phyloP scores from a whole-genome alignment of 2,888 invertebrate species.

The Phyllotreta cruciferae region DNA sequence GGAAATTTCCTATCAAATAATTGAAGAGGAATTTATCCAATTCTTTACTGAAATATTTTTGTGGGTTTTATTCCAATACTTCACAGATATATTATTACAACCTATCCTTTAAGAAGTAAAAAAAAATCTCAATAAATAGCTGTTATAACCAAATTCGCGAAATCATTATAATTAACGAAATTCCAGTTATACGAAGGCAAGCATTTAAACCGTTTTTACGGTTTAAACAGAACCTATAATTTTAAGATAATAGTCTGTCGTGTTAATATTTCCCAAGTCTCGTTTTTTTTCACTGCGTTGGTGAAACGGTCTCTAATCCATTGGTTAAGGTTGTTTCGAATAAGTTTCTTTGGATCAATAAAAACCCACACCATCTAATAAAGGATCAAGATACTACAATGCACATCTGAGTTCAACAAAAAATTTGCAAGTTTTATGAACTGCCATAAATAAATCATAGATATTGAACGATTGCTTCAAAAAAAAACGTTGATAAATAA shows the following conservation, averaged over 20 bases:
- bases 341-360: neutral
- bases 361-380: neutral
- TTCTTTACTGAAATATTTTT: no score
- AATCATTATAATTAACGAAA: conserved; percentile 13
- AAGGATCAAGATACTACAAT: no score
- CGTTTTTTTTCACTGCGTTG: neutral
- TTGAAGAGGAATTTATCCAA: no score
- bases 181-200: conserved; percentile 11
- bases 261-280: conserved; percentile 6
- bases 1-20: no score
- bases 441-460: no score
- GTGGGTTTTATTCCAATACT: no score
- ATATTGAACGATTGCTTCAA: no score
- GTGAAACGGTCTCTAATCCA: neutral
- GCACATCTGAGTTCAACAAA: no score
- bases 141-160: conserved; percentile 7
- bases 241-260: conserved; percentile 8
- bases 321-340: neutral
- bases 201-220: conserved; percentile 5
- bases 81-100: no score
- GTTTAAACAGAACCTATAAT: conserved; percentile 18
- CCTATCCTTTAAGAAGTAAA: neutral
- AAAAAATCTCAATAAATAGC: conserved; percentile 2
- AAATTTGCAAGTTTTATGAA: no score
- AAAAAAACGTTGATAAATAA: no score